Conservation (phyloP, 2,797 vertebrate species). For the Acomys russatus region DNA sequence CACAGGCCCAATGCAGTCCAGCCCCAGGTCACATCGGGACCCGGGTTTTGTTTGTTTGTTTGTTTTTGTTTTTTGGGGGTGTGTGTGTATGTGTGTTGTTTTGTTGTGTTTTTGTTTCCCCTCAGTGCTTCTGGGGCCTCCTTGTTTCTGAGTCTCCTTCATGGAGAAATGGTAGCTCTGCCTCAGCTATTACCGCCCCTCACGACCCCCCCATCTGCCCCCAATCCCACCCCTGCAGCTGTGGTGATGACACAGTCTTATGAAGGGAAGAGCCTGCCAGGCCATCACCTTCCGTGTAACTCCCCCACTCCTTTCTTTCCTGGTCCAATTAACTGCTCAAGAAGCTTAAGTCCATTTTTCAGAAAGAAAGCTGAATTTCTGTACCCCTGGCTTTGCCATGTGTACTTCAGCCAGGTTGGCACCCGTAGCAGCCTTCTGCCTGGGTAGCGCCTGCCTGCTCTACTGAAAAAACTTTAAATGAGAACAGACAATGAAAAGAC, state of each 20-base stretch:
- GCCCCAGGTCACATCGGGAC: not conserved
- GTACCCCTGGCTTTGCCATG: not conserved
- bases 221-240: not conserved
- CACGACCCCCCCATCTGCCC: accelerated
- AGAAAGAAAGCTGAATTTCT: not conserved
- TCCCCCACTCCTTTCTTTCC: not conserved
- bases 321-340: not conserved
- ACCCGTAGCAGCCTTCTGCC: not conserved
- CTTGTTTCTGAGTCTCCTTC: not conserved
- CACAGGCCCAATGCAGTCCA: too few species aligned
- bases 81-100: too few species aligned
- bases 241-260: not conserved
- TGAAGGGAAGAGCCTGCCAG: not conserved
- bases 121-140: not conserved
- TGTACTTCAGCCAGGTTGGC: not conserved
- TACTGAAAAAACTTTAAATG: not conserved
- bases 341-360: not conserved
- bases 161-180: accelerated
- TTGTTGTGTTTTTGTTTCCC: not conserved
- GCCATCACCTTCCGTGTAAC: not conserved
- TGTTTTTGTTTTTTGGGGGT: too few species aligned
- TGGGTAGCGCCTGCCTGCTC: not conserved
- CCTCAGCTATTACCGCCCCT: not conserved
- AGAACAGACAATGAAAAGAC: not conserved
- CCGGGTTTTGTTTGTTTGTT: not conserved